Conservation (phyloP, 2,888 invertebrate genomes). For the Eumerus sabulonum region DNA sequence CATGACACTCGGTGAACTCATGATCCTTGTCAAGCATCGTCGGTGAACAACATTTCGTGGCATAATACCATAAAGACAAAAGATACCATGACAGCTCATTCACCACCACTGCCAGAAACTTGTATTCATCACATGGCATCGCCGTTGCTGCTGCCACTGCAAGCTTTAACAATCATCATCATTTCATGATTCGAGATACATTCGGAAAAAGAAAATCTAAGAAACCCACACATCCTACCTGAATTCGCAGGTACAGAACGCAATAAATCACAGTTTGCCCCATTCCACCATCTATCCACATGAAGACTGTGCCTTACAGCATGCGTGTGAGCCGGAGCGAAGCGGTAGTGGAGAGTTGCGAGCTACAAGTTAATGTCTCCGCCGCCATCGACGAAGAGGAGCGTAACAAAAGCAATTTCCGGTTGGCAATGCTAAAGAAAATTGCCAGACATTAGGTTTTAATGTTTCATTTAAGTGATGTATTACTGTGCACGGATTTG, state of each 20-base stretch:
- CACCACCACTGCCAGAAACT: no score
- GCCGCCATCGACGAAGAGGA: constrained; percentile 4
- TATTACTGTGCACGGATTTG: constrained; percentile 27
- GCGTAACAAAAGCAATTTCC: constrained; percentile 59
- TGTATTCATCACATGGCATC: no score
- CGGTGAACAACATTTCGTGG: constrained; percentile 17
- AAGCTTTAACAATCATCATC: no score
- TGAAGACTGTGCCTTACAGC: no score
- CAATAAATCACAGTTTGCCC: not conserved
- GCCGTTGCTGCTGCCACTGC: no score
- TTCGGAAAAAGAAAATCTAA: no score
- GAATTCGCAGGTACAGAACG: not conserved
- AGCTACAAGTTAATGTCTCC: constrained; percentile 17
- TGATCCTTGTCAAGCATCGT: constrained; percentile 1
- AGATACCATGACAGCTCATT: no score
- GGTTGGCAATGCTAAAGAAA: constrained; percentile 48
- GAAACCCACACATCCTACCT: no score
- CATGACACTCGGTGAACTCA: constrained; percentile 16
- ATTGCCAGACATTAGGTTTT: constrained; percentile 57
- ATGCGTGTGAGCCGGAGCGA: no score
- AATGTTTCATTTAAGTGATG: constrained; percentile 55
- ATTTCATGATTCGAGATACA: no score
- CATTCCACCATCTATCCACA: no score
- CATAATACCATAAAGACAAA: constrained; percentile 16
- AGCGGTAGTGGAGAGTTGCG: no score